Evolutionary conservation across 2,888 invertebrate genomes (phyloP), one percentile per base, ranked within the genome.

Genomic region (Diaphora mendica): DNA sequence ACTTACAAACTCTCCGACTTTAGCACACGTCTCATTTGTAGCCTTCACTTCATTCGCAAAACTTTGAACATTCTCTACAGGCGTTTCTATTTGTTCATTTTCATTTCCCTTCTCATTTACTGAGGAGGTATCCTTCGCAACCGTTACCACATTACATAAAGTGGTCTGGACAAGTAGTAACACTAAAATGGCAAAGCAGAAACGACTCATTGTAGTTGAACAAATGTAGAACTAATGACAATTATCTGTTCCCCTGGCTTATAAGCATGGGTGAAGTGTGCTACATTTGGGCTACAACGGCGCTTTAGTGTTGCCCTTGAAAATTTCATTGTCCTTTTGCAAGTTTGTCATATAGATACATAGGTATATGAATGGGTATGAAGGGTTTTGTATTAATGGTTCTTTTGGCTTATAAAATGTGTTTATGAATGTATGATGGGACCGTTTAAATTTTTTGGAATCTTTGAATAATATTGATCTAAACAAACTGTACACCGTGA

Each of bases 241-340:
- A 35, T 70, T 71, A 39, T 66, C 23, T 20, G 70, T 74, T 73
- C 66, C 68, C 68, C 66, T 75, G 74, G 23, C 64, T 72, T 77
- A 84, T 70, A 70, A 48, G 30, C 86, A 85, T 85, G 82, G 68
- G 79, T 73, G 77, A 30, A 44, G 9, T 42, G 59, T 55, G 51
- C 9, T 75, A 77, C 62, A 67, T 26, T 39, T 48, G 23, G 68
- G 30, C 51, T 30, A 7, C 64, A 26, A 39, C 48, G 20, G 35
- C 71, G 42, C 15, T 51, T 30, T 30, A 51, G 26, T 68, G 64
- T 70, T 65, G 39, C 68, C 69, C 44, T 73, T 44, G 39, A 11
- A 70, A 3, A 59, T 51, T 48, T 51, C 2, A 51, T 26, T 26
- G 51, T 33, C 33, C 44, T 23, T 62, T 42, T 15, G 20, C 39